These are phyloP conservation scores for Vidua chalybeata DNA, from an alignment of 2,113 vertebrate genomes.

Conservation along the genomic window DNA sequence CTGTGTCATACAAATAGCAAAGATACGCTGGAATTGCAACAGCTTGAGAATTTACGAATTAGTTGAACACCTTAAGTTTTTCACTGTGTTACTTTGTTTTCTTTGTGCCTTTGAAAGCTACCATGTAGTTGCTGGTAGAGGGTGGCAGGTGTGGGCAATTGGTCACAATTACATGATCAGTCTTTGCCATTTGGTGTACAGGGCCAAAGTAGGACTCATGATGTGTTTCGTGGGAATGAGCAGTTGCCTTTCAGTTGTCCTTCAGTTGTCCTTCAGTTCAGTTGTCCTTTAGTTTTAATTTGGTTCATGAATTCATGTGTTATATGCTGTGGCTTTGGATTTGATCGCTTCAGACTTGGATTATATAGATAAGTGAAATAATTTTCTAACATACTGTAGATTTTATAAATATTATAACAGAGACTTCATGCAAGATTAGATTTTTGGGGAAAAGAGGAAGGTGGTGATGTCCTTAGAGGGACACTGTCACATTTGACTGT, in stretches of 20 bases:
- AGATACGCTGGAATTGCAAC: background rate
- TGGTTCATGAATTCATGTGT: background rate
- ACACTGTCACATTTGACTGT: background rate
- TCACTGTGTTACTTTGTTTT: background rate
- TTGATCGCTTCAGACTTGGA: background rate
- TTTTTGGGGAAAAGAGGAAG: background rate
- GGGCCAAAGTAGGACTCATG: fast-evolving
- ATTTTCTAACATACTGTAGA: background rate
- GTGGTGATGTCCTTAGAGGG: background rate
- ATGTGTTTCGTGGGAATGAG: background rate
- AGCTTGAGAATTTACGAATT: background rate
- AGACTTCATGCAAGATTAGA: background rate
- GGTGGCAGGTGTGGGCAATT: background rate
- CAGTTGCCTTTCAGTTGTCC: background rate
- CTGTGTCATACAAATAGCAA: background rate
- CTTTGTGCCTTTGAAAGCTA: background rate
- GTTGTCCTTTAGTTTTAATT: background rate
- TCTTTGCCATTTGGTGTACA: background rate
- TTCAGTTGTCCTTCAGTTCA: background rate
- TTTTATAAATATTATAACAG: background rate
- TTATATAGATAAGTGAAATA: background rate
- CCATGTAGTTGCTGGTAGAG: background rate
- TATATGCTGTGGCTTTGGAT: background rate
- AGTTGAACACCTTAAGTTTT: background rate
- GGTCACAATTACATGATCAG: no score